phyloP scores from a whole-genome alignment of 1,140 invertebrate species.

The Stegodyphus mimosarum region DNA sequence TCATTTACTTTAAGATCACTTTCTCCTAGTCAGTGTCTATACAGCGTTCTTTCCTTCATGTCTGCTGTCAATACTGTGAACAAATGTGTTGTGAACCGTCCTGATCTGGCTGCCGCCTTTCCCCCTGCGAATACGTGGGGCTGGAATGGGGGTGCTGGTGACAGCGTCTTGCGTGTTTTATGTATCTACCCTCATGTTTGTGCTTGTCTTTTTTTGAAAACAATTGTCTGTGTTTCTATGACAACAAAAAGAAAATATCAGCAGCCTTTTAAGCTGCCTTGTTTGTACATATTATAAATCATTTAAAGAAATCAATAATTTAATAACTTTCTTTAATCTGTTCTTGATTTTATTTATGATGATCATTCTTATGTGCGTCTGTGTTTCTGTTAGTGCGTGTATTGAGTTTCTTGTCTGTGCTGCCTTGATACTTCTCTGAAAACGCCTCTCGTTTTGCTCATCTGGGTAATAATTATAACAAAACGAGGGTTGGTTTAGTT shows the following conservation, averaged over 20 bases:
- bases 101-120: constrained; percentile 51
- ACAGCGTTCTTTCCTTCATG: too few relatives aligned
- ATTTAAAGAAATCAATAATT: background rate
- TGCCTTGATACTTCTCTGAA: too few relatives aligned
- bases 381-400: background rate
- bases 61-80: background rate
- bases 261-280: background rate
- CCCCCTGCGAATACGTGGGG: constrained; percentile 55
- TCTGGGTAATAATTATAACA: too few relatives aligned
- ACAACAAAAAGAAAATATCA: constrained; percentile 9
- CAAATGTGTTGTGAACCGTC: constrained; percentile 16
- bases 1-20: too few relatives aligned
- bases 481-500: too few relatives aligned
- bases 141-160: constrained; percentile 58
- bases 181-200: constrained; percentile 49
- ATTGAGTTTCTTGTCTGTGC: too few relatives aligned
- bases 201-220: constrained; percentile 48
- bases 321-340: background rate
- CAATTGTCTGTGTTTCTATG: background rate
- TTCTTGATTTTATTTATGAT: constrained; percentile 9
- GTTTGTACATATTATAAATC: background rate
- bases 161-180: constrained; percentile 56
- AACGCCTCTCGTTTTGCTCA: too few relatives aligned
- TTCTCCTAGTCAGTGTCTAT: too few relatives aligned
- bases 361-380: background rate